Evolutionary conservation across 2,888 invertebrate species (phyloP).

Genomic region (Cataglyphis livida): DNA sequence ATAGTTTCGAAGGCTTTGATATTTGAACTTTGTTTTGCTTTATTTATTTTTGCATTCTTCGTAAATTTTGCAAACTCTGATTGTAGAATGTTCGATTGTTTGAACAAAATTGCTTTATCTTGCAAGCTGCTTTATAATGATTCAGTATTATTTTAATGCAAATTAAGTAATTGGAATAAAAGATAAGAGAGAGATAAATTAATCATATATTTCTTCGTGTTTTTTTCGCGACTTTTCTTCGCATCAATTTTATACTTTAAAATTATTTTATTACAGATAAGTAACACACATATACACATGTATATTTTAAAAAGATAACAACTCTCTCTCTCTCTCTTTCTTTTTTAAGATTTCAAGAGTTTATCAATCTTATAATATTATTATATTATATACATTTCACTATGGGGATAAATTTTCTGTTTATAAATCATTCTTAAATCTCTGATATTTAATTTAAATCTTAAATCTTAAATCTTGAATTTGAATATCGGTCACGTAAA

Average conservation of each 20-base stretch:
- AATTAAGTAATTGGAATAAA: not conserved
- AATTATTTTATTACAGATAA: not conserved
- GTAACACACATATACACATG: not conserved
- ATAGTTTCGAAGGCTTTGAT: not conserved
- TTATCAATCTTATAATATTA: not conserved
- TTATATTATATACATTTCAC: not conserved
- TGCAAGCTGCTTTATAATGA: not conserved
- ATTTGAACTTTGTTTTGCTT: not conserved
- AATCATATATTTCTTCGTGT: not conserved
- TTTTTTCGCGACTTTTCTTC: not conserved
- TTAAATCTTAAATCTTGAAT: not conserved
- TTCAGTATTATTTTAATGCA: not conserved
- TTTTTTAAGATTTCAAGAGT: not conserved
- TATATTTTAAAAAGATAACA: not conserved
- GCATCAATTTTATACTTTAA: not conserved
- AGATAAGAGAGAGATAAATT: not conserved
- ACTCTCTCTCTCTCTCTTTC: too few species aligned
- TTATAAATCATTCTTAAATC: not conserved
- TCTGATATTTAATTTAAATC: not conserved
- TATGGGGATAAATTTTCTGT: not conserved
- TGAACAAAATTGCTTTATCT: not conserved
- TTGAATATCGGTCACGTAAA: not conserved
- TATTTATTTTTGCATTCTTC: conserved; percentile 1
- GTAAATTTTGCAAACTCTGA: conserved; percentile 4
- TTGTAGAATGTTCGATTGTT: not conserved